Conservation (phyloP, 2,888 invertebrate species). For the Hydroisotoma schaefferi region DNA sequence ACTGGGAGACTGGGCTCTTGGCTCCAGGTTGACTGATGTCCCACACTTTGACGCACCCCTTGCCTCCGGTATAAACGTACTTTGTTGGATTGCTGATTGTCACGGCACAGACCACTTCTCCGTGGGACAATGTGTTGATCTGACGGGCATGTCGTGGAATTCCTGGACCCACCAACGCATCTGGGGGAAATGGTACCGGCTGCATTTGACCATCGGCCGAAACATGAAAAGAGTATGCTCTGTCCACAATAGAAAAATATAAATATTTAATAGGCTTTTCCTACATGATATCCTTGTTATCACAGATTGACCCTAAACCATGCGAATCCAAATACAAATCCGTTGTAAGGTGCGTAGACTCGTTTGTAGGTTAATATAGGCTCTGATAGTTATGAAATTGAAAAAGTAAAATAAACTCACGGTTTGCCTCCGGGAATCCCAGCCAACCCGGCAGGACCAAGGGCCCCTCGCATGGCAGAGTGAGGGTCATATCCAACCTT, state of each 20-base stretch:
- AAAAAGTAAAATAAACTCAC: conserved; percentile 60
- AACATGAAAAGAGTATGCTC: conserved; percentile 92
- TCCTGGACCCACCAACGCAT: conserved; percentile 87
- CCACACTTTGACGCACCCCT: conserved; percentile 97
- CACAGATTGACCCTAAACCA: too few relatives aligned
- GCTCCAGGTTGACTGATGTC: conserved; percentile 84
- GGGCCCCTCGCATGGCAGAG: conserved; percentile 64
- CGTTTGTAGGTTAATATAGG: too few relatives aligned
- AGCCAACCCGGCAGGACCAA: conserved; percentile 55
- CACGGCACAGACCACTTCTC: conserved; percentile 95
- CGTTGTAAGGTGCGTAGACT: too few relatives aligned
- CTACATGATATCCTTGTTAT: too few relatives aligned
- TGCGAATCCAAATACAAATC: too few relatives aligned
- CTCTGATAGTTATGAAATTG: too few relatives aligned
- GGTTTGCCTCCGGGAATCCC: conserved; percentile 64
- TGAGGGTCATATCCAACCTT: conserved; percentile 67
- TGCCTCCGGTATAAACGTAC: conserved; percentile 92
- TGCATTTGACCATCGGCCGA: conserved; percentile 83
- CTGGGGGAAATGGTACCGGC: conserved; percentile 91
- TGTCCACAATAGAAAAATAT: too few relatives aligned
- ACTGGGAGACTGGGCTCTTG: conserved; percentile 82
- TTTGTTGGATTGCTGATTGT: conserved; percentile 91
- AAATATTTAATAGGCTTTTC: too few relatives aligned
- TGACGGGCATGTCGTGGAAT: conserved; percentile 90
- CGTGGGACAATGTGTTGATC: conserved; percentile 87